These are phyloP conservation scores for Apodemus speciosus DNA, from an alignment of 2,113 vertebrate genomes.

Conservation along the genomic window DNA sequence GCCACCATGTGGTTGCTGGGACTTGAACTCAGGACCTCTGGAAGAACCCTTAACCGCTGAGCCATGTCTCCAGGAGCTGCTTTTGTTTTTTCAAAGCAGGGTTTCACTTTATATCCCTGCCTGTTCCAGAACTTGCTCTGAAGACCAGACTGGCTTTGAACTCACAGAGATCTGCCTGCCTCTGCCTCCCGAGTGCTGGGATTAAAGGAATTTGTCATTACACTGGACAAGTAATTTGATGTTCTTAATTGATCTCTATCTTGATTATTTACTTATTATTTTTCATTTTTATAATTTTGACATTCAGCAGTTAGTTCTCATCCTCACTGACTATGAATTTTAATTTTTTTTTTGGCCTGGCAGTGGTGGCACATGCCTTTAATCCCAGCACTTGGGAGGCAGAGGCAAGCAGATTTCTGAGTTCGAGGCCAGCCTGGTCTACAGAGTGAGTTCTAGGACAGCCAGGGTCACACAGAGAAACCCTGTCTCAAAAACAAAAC, in stretches of 20 bases:
- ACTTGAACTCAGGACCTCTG: too few relatives aligned
- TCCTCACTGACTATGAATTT: background rate
- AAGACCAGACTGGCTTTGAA: background rate
- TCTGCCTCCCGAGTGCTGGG: background rate
- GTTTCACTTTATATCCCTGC: background rate
- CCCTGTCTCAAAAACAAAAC: too few relatives aligned
- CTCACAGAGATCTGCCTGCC: background rate
- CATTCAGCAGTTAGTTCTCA: background rate
- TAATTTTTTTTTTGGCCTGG: background rate
- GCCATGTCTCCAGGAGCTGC: too few relatives aligned
- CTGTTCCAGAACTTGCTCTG: background rate
- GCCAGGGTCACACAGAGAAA: too few relatives aligned
- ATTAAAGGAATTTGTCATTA: background rate
- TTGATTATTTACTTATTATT: background rate
- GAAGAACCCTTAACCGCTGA: too few relatives aligned
- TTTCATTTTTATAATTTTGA: background rate
- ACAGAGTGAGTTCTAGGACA: too few relatives aligned
- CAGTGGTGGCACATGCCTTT: too few relatives aligned
- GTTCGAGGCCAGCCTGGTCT: too few relatives aligned
- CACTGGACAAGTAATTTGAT: background rate
- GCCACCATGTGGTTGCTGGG: too few relatives aligned
- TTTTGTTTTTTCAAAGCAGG: background rate
- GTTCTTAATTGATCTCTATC: background rate
- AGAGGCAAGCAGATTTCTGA: too few relatives aligned
- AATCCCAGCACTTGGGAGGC: too few relatives aligned